A percentile compares a stretch with the other conserved stretches of the same genome.
Conservation (phyloP, 2,113 vertebrate genomes). For the Caretta caretta region DNA sequence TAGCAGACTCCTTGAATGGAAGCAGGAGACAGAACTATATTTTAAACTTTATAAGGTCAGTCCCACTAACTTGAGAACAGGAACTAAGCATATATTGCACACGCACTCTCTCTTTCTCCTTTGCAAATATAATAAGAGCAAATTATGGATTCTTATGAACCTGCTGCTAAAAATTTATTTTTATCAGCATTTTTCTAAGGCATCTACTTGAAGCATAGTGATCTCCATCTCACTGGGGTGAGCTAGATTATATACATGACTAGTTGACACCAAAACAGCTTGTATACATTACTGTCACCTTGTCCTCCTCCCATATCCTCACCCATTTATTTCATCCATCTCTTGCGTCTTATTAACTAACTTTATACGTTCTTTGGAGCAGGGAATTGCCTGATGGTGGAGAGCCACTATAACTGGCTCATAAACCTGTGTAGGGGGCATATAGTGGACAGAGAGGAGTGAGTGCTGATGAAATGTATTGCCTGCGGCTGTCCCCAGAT, state of each 20-base stretch:
- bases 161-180: not conserved
- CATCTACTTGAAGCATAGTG: not conserved
- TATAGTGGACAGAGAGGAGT: not conserved
- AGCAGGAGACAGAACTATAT: not conserved
- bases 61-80: not conserved
- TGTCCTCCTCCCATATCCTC: not conserved
- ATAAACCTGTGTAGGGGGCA: not conserved
- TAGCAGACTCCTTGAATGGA: conserved; percentile 5
- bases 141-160: not conserved
- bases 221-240: not conserved
- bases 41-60: not conserved
- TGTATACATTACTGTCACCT: not conserved
- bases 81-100: not conserved
- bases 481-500: not conserved
- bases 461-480: not conserved
- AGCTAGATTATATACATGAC: not conserved
- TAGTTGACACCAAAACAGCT: not conserved
- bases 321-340: not conserved
- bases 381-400: not conserved
- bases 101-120: not conserved
- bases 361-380: not conserved
- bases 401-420: not conserved
- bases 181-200: not conserved
- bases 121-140: not conserved
- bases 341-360: not conserved